phyloP scores from a whole-genome alignment of 2,113 vertebrate genomes.

The Hucho hucho region DNA sequence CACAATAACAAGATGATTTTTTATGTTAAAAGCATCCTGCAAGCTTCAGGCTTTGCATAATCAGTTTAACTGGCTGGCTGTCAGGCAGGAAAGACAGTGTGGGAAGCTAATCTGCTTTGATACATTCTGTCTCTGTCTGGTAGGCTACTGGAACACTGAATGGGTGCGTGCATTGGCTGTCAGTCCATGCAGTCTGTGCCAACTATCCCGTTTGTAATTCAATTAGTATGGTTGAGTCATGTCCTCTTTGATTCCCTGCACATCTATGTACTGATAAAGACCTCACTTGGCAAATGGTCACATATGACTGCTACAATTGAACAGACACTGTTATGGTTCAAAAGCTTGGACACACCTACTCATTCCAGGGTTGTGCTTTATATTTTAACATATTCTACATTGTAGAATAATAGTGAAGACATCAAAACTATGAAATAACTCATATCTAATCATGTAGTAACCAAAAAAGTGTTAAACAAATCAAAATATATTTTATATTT shows the following conservation, averaged over 20 bases:
- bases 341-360: too few species aligned
- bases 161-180: slow-evolving; percentile 14
- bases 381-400: too few species aligned
- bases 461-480: too few species aligned
- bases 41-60: slow-evolving; percentile 44
- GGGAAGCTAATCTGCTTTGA: slow-evolving; percentile 57
- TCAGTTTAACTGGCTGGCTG: slow-evolving; percentile 37
- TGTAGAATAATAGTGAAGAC: too few species aligned
- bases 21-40: slow-evolving; percentile 31
- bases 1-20: slow-evolving; percentile 18
- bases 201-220: slow-evolving; percentile 44
- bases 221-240: slow-evolving; percentile 46
- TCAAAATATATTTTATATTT: too few species aligned
- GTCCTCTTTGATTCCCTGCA: slow-evolving; percentile 43
- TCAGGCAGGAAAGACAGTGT: slow-evolving; percentile 25
- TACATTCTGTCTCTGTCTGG: slow-evolving; percentile 29
- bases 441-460: too few species aligned
- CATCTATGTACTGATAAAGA: not conserved
- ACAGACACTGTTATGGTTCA: too few species aligned
- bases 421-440: too few species aligned
- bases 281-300: too few species aligned
- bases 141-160: slow-evolving; percentile 37
- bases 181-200: slow-evolving; percentile 20
- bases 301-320: too few species aligned
- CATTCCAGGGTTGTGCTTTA: too few species aligned